These are phyloP conservation scores for Drosophila quadrilineata DNA, from an alignment of 1,140 invertebrate species.

Conservation along the genomic window DNA sequence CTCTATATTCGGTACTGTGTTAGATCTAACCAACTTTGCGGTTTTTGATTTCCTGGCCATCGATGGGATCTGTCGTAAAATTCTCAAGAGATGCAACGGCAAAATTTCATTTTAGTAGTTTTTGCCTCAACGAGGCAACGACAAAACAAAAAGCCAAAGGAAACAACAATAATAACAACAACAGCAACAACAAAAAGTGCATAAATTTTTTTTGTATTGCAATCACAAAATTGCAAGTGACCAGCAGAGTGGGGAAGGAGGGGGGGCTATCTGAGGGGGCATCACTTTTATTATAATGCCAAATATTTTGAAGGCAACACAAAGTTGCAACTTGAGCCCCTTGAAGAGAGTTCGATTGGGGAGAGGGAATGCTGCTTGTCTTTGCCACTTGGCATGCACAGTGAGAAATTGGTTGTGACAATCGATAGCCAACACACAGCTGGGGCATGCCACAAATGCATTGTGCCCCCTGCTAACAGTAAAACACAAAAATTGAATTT, in stretches of 20 bases:
- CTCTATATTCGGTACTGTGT: too few relatives aligned
- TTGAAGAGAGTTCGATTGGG: not conserved
- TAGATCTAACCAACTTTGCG: too few relatives aligned
- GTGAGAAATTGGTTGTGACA: constrained; percentile 66
- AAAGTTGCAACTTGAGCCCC: not conserved
- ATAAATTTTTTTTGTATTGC: constrained; percentile 53
- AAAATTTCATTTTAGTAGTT: constrained; percentile 70
- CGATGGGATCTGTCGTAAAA: constrained; percentile 47
- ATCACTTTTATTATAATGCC: constrained; percentile 70
- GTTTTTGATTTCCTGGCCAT: constrained; percentile 61
- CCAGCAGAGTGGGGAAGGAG: not conserved
- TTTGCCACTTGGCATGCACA: constrained; percentile 51
- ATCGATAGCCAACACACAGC: constrained; percentile 29
- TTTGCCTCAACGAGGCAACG: constrained; percentile 31
- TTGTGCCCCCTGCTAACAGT: constrained; percentile 26
- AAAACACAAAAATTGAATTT: too few relatives aligned
- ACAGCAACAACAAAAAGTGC: constrained; percentile 19
- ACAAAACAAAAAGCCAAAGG: constrained; percentile 58
- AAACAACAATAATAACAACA: constrained; percentile 8
- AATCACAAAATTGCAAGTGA: constrained; percentile 68
- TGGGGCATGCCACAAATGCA: not conserved
- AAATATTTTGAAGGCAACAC: constrained; percentile 56
- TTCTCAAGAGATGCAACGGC: constrained; percentile 59
- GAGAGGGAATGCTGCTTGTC: constrained; percentile 45
- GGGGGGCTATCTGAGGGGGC: not conserved